Base-by-base conservation (phyloP, 2,888 invertebrate species). In the Timandra comae region DNA sequence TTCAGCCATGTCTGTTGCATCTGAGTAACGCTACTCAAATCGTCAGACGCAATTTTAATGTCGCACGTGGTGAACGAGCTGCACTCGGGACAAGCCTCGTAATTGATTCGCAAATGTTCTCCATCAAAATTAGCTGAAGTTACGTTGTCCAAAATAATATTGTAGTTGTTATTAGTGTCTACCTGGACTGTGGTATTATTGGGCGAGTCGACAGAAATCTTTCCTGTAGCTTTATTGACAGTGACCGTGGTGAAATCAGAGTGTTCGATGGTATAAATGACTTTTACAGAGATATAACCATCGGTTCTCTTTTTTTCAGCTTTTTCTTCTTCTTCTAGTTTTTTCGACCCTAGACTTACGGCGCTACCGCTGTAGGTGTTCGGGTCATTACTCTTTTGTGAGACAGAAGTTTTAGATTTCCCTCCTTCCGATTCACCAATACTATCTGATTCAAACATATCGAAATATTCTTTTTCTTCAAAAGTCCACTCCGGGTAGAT, bases 211-310 rank as follows among this genome's bases (percentile, higher is more conserved):
- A 82, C 50, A 3, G 63, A 53, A 38, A 84, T 59, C 30, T 59
- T 63, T 5, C 49, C 63, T 35, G 58, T 64, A 16, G 61, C 52
- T 53, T 74, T 78, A 48, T 86, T 73, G 37, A 86, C 67, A 26
- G 67, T 70, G 9, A 88, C 65, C n/a, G 84, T 80, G n/a, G 87
- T 74, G 48, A 87, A 88, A 61, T 86, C 78, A 20, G 64, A 59
- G 65, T 88, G 87, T 55, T 88, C 88, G 38, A 85, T 62, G 1
- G 67, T 69, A 44, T 63, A 75, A 25, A 63, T 44, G 6, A 76
- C 38, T 40, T 72, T 64, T 6, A 84, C 50, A n/a, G 73, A 75
- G 33, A 81, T 28, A 40, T 71, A 84, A 4, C 82, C 82, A 50
- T 82, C 82, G 1, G 43, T 51, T 38, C 66, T 52, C 37, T 41